phyloP scores from a whole-genome alignment of 2,888 invertebrate genomes.

The Agrochola macilenta region DNA sequence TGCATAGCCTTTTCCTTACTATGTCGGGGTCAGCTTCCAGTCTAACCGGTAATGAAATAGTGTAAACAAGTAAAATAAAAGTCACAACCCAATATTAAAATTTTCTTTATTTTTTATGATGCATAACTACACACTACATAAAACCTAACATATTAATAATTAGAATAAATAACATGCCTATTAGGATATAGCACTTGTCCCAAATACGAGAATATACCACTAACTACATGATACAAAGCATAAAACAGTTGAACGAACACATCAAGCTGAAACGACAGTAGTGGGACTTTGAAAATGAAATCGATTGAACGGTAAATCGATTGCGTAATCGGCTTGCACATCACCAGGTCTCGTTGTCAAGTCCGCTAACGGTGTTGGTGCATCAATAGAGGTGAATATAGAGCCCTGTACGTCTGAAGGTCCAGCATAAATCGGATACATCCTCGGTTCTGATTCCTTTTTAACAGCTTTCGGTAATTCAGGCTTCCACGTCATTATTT shows the following conservation, averaged over 20 bases:
- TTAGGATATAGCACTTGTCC: constrained; percentile 83
- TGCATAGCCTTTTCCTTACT: too few species aligned
- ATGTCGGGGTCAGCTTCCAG: too few species aligned
- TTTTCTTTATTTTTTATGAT: neutral
- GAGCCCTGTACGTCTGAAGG: constrained; percentile 67
- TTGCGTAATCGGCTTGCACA: constrained; percentile 86
- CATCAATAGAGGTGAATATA: constrained; percentile 78
- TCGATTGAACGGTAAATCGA: constrained; percentile 88
- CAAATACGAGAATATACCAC: constrained; percentile 79
- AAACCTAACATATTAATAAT: constrained; percentile 68
- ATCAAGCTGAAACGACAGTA: constrained; percentile 88
- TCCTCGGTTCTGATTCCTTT: constrained; percentile 73
- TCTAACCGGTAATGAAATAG: neutral
- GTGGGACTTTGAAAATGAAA: constrained; percentile 89
- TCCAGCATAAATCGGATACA: constrained; percentile 80
- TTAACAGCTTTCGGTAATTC: constrained; percentile 73
- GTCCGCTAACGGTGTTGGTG: constrained; percentile 79
- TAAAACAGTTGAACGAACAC: constrained; percentile 79
- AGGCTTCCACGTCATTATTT: constrained; percentile 74
- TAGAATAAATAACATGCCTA: constrained; percentile 78
- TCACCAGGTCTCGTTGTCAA: constrained; percentile 85
- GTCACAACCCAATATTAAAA: neutral
- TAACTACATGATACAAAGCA: constrained; percentile 77
- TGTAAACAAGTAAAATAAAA: constrained; percentile 13
- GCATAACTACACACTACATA: constrained; percentile 31